Evolutionary conservation across 2,113 vertebrate species (phyloP).

Genomic region (Oxyruncus cristatus): DNA sequence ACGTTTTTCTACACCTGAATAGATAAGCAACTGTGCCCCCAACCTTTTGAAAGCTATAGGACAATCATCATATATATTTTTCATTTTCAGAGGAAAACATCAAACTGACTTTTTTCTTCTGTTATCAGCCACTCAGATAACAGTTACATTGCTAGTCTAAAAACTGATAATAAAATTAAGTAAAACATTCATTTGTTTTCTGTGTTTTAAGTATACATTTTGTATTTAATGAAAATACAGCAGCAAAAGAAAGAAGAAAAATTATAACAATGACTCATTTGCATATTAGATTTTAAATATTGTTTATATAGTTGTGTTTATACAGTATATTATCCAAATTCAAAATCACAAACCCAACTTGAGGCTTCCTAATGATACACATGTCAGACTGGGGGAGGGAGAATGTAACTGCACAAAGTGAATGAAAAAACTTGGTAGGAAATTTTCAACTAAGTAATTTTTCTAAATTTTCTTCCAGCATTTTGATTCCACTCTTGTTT

Average conservation of each 20-base stretch:
- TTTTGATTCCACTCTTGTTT: neutral
- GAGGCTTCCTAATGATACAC: neutral
- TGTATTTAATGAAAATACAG: neutral
- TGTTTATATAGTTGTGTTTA: neutral
- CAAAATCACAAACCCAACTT: neutral
- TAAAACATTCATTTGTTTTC: neutral
- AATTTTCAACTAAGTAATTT: neutral
- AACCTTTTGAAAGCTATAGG: neutral
- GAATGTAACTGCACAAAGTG: neutral
- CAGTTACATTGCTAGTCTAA: neutral
- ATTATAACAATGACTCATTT: neutral
- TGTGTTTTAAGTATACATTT: neutral
- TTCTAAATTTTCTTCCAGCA: neutral
- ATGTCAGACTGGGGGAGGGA: neutral
- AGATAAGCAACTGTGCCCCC: neutral
- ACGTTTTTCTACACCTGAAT: neutral
- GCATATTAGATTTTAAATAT: neutral
- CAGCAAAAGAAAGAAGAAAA: neutral
- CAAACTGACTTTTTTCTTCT: neutral
- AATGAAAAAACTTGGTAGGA: neutral
- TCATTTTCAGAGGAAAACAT: neutral
- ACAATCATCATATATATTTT: neutral
- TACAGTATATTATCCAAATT: neutral
- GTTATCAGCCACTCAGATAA: neutral
- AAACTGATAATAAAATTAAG: neutral